Percentiles rank a stretch among this genome's conserved stretches.
Evolutionary conservation across 2,113 vertebrate species (phyloP).

Genomic region (Eulemur rufifrons): DNA sequence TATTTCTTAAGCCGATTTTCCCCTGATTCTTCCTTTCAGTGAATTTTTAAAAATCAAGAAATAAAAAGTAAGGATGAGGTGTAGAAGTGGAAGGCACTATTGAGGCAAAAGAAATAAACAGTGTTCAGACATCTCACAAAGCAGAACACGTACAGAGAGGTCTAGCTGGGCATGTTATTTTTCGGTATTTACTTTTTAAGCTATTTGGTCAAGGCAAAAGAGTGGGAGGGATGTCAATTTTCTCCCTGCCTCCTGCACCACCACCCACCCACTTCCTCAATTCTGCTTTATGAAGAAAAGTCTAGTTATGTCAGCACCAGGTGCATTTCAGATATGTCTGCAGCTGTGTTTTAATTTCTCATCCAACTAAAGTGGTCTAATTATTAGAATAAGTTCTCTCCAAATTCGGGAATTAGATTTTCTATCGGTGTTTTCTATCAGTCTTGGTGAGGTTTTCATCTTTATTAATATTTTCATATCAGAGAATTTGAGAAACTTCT

Average conservation of each 20-base stretch:
- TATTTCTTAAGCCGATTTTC: neutral
- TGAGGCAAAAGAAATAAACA: neutral
- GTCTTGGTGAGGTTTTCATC: neutral
- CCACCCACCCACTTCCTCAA: no score
- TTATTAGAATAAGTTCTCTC: neutral
- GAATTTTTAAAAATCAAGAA: neutral
- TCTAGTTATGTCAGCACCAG: neutral
- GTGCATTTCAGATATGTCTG: neutral
- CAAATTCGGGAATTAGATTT: neutral
- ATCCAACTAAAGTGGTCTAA: neutral
- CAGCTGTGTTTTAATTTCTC: neutral
- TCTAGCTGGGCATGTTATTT: neutral
- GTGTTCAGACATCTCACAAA: neutral
- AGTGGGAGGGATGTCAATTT: neutral
- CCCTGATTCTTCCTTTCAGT: neutral
- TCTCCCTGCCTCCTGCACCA: neutral
- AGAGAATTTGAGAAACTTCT: neutral
- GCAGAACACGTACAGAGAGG: neutral
- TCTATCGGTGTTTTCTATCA: neutral
- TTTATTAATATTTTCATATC: neutral
- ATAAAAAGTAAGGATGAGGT: neutral
- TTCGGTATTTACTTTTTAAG: neutral
- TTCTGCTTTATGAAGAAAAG: neutral
- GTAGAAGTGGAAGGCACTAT: neutral
- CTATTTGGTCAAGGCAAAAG: neutral